These are phyloP conservation scores for Daktulosphaira vitifoliae DNA, from an alignment of 1,140 invertebrate species.

Conservation along the genomic window DNA sequence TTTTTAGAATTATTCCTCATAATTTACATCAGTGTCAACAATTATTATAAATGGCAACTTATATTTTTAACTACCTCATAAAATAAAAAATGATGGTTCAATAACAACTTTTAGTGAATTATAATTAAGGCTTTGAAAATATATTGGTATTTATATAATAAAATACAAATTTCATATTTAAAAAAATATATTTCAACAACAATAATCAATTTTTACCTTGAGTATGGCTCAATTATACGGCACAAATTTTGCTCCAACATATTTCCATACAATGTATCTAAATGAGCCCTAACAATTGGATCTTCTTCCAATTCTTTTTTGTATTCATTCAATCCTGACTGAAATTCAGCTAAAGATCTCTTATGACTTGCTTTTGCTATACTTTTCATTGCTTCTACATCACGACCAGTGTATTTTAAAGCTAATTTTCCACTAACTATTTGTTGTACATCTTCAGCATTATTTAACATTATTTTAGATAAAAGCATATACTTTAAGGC, in stretches of 20 bases:
- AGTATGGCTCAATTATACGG: conserved; percentile 97
- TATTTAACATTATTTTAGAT: conserved; percentile 96
- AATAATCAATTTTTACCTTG: conserved; percentile 43
- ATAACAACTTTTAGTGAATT: too few species aligned
- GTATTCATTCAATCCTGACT: conserved; percentile 74
- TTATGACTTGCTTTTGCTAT: conserved; percentile 94
- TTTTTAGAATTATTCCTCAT: too few species aligned
- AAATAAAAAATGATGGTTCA: too few species aligned
- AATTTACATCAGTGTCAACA: too few species aligned
- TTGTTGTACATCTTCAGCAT: conserved; percentile 89
- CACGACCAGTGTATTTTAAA: conserved; percentile 87
- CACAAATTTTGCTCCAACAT: conserved; percentile 99
- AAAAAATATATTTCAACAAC: too few species aligned
- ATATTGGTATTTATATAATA: too few species aligned
- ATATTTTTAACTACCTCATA: too few species aligned
- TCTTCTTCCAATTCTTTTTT: conserved; percentile 89
- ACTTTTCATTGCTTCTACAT: conserved; percentile 96
- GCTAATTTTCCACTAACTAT: conserved; percentile 95
- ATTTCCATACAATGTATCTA: conserved; percentile 93
- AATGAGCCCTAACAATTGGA: conserved; percentile 90
- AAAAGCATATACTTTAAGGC: conserved; percentile 98
- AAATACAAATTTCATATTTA: too few species aligned
- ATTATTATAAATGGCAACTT: too few species aligned
- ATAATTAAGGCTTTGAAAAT: too few species aligned
- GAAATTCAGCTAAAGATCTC: conserved; percentile 92